Conservation (phyloP, 1,140 invertebrate genomes). For the Diuraphis noxia region DNA sequence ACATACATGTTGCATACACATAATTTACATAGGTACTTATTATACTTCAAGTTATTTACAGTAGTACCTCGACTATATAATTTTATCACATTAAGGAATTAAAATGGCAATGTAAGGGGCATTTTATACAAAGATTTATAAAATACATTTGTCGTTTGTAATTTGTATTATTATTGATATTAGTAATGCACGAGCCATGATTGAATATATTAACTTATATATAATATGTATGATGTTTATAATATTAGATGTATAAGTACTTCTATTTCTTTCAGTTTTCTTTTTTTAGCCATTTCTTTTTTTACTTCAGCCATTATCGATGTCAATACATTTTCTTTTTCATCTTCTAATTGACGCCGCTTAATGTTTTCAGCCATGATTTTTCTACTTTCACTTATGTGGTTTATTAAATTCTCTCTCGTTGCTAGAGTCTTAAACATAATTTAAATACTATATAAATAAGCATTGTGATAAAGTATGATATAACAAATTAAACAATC, state of each 20-base stretch:
- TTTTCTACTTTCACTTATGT: slow-evolving; percentile 1
- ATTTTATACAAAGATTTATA: too few relatives aligned
- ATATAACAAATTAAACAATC: not conserved
- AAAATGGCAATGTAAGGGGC: too few relatives aligned
- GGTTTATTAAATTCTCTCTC: not conserved
- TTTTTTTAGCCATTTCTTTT: not conserved
- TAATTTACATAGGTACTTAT: too few relatives aligned
- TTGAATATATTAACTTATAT: not conserved
- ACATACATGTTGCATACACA: not conserved
- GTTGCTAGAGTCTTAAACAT: not conserved
- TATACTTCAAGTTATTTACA: too few relatives aligned
- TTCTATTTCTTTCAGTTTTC: slow-evolving; percentile 38
- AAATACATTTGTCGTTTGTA: too few relatives aligned
- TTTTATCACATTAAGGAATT: too few relatives aligned
- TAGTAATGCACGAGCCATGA: too few relatives aligned
- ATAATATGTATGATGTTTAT: not conserved
- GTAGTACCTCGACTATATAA: too few relatives aligned
- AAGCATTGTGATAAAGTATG: too few relatives aligned
- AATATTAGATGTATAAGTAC: not conserved
- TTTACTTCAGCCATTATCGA: not conserved
- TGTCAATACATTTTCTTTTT: not conserved
- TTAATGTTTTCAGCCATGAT: not conserved
- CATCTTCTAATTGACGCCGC: not conserved
- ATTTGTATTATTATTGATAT: too few relatives aligned
- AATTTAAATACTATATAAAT: not conserved